Percentiles rank a stretch among this genome's conserved stretches.
phyloP scores from a whole-genome alignment of 2,888 invertebrate species.

The Ectropis crepuscularia region DNA sequence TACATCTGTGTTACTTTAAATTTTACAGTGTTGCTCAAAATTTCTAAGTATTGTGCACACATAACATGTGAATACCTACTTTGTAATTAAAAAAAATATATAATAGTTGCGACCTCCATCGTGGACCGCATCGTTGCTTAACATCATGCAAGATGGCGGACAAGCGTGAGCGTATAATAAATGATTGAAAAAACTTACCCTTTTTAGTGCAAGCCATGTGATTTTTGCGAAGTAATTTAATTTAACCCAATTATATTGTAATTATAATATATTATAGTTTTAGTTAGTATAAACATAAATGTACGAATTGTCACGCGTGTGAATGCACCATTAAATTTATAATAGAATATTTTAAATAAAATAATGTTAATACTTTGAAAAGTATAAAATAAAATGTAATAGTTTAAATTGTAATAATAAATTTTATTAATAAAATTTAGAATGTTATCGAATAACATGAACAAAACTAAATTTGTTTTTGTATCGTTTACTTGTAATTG shows the following conservation, averaged over 20 bases:
- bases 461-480: slow-evolving; percentile 44
- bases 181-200: no score
- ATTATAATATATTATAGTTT: not conserved
- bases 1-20: no score
- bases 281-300: not conserved
- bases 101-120: no score
- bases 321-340: slow-evolving; percentile 37
- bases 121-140: no score
- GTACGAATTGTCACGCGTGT: slow-evolving; percentile 25
- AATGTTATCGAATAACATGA: slow-evolving; percentile 44
- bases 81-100: no score
- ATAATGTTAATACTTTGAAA: slow-evolving; percentile 63
- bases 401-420: slow-evolving; percentile 31
- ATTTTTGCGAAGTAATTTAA: no score
- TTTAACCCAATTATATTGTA: not conserved
- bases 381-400: slow-evolving; percentile 56
- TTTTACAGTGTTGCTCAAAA: no score
- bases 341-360: slow-evolving; percentile 34
- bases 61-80: no score
- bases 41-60: no score
- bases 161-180: no score
- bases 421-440: slow-evolving; percentile 38
- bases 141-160: no score
- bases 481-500: slow-evolving; percentile 48
- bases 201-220: no score